These are phyloP conservation scores for Sminthurides aquaticus DNA, from an alignment of 2,888 invertebrate species.

Conservation along the genomic window DNA sequence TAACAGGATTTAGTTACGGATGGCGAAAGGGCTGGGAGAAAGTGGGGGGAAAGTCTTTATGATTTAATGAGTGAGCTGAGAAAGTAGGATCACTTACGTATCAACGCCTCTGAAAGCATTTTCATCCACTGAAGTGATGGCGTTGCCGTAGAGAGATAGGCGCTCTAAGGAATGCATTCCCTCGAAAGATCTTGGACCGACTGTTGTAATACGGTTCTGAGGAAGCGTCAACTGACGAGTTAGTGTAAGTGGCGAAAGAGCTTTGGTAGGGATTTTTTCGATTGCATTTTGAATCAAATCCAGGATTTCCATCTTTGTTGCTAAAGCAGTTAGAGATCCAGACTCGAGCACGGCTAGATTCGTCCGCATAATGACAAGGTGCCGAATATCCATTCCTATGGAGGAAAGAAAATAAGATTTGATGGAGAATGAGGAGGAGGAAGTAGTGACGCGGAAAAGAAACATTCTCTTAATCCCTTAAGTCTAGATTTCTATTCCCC, in stretches of 20 bases:
- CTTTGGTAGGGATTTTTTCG: conserved; percentile 68
- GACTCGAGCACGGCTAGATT: conserved; percentile 80
- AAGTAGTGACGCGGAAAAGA: background rate
- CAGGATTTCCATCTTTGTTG: conserved; percentile 66
- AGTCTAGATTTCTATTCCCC: background rate
- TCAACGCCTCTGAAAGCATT: conserved; percentile 80
- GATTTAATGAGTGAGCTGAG: too few species aligned
- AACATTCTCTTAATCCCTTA: background rate
- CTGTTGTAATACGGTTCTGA: conserved; percentile 70
- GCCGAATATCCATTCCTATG: conserved; percentile 67
- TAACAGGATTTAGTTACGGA: too few species aligned
- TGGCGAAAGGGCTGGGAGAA: too few species aligned
- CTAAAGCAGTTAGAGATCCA: conserved; percentile 76
- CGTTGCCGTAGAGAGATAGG: conserved; percentile 77
- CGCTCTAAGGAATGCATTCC: conserved; percentile 81
- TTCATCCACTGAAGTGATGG: conserved; percentile 67
- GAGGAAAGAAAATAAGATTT: background rate
- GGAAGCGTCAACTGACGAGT: conserved; percentile 81
- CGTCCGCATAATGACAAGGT: conserved; percentile 78
- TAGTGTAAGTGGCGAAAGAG: conserved; percentile 71
- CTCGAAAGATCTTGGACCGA: conserved; percentile 74
- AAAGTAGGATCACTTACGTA: conserved; percentile 59
- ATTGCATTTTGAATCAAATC: conserved; percentile 81
- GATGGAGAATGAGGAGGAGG: background rate
- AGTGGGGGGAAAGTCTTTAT: too few species aligned